Percentiles rank a stretch among this genome's conserved stretches.
These are phyloP conservation scores for Heterochromis multidens DNA, from an alignment of 2,113 vertebrate species.

Conservation along the genomic window DNA sequence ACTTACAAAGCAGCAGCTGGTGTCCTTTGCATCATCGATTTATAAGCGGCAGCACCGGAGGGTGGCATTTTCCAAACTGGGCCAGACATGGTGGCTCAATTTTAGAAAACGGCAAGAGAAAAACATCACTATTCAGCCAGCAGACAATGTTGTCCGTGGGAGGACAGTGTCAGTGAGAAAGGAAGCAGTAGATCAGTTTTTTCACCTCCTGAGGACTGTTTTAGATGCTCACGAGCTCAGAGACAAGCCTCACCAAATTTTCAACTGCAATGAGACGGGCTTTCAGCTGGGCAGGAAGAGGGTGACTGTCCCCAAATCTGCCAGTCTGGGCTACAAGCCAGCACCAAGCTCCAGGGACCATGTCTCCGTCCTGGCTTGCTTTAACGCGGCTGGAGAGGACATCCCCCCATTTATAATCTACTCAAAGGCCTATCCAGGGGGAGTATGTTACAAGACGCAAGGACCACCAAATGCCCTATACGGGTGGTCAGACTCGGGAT, in stretches of 20 bases:
- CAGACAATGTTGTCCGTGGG: conserved; percentile 52
- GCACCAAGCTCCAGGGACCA: conserved; percentile 41
- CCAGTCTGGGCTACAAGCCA: conserved; percentile 54
- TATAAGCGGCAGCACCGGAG: conserved; percentile 67
- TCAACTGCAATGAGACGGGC: conserved; percentile 59
- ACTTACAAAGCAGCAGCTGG: conserved; percentile 69
- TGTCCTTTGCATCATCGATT: conserved; percentile 69
- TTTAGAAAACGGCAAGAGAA: conserved; percentile 68
- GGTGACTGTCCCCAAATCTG: conserved; percentile 43
- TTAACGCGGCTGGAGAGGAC: conserved; percentile 58
- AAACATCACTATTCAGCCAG: conserved; percentile 66
- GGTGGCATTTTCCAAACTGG: conserved; percentile 68
- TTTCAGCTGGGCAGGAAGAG: conserved; percentile 65
- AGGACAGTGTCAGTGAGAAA: conserved; percentile 58
- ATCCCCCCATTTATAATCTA: conserved; percentile 67
- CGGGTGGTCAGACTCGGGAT: conserved; percentile 61
- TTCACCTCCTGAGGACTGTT: conserved; percentile 46
- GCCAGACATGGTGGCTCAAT: conserved; percentile 73
- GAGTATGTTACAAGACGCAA: conserved; percentile 67
- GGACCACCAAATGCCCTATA: conserved; percentile 61
- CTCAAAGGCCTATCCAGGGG: conserved; percentile 66
- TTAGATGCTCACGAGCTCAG: conserved; percentile 37
- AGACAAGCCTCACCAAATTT: conserved; percentile 59
- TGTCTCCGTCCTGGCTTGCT: conserved; percentile 62
- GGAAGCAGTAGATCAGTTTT: conserved; percentile 65